Conservation (phyloP, 2,797 vertebrate genomes). For the Coluber constrictor region DNA sequence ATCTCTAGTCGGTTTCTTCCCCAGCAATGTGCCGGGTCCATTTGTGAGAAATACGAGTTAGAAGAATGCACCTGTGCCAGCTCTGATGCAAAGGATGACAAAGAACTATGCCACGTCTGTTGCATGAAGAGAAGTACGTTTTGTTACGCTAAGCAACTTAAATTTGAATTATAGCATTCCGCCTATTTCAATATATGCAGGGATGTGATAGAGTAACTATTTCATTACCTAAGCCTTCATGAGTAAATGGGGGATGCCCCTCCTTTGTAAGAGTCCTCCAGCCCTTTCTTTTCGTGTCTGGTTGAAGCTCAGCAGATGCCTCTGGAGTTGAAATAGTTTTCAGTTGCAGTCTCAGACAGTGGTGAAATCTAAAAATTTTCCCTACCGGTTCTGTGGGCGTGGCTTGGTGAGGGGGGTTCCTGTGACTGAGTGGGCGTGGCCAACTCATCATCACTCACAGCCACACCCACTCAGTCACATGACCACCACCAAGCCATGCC, state of each 20-base stretch:
- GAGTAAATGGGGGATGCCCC: neutral
- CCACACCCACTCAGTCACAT: too few species aligned
- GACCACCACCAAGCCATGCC: too few species aligned
- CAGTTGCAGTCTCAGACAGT: neutral
- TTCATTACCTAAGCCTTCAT: neutral
- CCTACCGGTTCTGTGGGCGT: too few species aligned
- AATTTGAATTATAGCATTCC: neutral
- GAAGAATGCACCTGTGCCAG: slow-evolving; percentile 89
- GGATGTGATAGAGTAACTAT: neutral
- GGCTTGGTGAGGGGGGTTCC: too few species aligned
- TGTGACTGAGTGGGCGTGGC: too few species aligned
- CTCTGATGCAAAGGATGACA: slow-evolving; percentile 81
- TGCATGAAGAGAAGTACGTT: slow-evolving; percentile 92
- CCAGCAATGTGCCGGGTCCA: slow-evolving; percentile 92
- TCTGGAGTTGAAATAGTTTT: neutral
- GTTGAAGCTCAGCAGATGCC: neutral
- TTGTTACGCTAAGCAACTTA: neutral
- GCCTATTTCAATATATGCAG: neutral
- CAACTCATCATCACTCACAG: too few species aligned
- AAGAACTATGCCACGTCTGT: slow-evolving; percentile 93
- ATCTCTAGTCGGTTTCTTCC: slow-evolving; percentile 43
- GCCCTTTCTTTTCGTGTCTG: neutral
- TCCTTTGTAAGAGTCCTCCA: neutral
- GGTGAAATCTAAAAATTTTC: too few species aligned
- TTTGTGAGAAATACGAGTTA: slow-evolving; percentile 84